Evolutionary conservation across 2,888 invertebrate genomes (phyloP).

Genomic region (Therioaphis trifolii): DNA sequence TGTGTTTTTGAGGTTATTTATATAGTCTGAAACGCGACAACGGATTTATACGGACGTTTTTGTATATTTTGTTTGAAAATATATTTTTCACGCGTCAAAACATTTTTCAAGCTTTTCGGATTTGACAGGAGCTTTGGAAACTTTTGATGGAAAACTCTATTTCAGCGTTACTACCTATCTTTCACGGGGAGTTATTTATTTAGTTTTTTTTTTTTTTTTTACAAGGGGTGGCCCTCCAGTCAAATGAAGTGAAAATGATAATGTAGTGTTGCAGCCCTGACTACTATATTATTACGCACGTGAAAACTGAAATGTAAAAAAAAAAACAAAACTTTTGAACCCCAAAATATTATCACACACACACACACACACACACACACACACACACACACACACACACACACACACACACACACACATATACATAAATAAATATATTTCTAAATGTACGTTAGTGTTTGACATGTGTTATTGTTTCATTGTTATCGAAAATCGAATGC

Average conservation of each 20-base stretch:
- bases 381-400: too few species aligned
- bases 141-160: slow-evolving; percentile 58
- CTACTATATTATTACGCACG: slow-evolving; percentile 26
- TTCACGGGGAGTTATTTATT: slow-evolving; percentile 41
- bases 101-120: slow-evolving; percentile 57
- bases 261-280: neutral
- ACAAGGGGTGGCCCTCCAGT: slow-evolving; percentile 41
- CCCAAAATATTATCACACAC: neutral
- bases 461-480: too few species aligned
- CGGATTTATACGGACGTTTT: slow-evolving; percentile 13
- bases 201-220: too few species aligned
- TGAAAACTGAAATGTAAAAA: neutral
- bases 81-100: slow-evolving; percentile 52
- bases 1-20: too few species aligned
- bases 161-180: slow-evolving; percentile 29
- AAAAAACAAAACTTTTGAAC: slow-evolving; percentile 26
- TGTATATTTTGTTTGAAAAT: slow-evolving; percentile 32
- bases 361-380: neutral
- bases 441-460: too few species aligned
- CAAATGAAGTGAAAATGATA: slow-evolving; percentile 57
- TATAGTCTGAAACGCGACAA: slow-evolving; percentile 5
- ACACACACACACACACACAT: too few species aligned
- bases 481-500: neutral
- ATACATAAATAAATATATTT: too few species aligned
- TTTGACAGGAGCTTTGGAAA: slow-evolving; percentile 57